phyloP scores from a whole-genome alignment of 2,888 invertebrate genomes.

The Prenolepis imparis region DNA sequence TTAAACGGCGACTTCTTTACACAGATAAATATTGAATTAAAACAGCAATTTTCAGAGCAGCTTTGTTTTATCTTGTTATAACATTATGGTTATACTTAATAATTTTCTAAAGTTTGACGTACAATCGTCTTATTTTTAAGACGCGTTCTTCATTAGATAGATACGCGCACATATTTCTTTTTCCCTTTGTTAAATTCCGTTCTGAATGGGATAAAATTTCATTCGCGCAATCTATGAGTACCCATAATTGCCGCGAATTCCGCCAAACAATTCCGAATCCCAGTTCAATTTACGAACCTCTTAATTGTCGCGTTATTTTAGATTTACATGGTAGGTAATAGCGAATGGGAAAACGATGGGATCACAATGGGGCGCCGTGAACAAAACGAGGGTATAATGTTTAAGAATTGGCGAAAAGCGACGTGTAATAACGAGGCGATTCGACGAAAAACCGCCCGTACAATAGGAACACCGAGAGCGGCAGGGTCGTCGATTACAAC shows the following conservation, averaged over 20 bases:
- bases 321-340: not conserved
- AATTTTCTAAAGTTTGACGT: not conserved
- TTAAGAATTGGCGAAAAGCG: constrained; percentile 47
- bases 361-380: not conserved
- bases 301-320: constrained; percentile 36
- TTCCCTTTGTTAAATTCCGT: too few relatives aligned
- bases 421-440: constrained; percentile 37
- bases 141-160: too few relatives aligned
- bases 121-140: not conserved
- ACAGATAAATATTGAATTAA: constrained; percentile 18
- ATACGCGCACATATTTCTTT: not conserved
- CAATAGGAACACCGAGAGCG: constrained; percentile 16
- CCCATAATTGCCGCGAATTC: constrained; percentile 18
- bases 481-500: constrained; percentile 42
- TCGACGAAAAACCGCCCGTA: constrained; percentile 34
- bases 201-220: not conserved
- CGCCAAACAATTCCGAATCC: not conserved
- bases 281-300: constrained; percentile 31
- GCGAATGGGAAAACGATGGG: constrained; percentile 34
- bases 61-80: not conserved
- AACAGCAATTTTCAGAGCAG: not conserved
- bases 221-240: not conserved
- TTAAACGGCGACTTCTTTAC: not conserved
- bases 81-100: not conserved
- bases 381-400: constrained; percentile 11